A percentile compares a stretch with the other conserved stretches of the same genome.
Evolutionary conservation across 2,113 vertebrate genomes (phyloP).

Genomic region (Neodon shergylaensis): DNA sequence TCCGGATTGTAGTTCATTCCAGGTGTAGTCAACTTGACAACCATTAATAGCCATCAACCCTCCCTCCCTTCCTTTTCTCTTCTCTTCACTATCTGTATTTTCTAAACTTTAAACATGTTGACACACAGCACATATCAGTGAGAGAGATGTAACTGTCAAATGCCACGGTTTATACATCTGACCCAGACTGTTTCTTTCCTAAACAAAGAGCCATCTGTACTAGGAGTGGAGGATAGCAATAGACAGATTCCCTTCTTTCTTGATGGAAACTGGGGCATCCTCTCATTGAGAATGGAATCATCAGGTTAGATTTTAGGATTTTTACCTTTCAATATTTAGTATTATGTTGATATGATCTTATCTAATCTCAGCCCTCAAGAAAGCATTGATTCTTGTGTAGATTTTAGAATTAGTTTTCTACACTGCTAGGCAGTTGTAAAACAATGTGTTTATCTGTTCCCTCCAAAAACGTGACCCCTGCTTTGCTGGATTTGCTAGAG

Average conservation of each 20-base stretch:
- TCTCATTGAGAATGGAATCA: not conserved
- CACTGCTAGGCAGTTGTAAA: not conserved
- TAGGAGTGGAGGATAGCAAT: not conserved
- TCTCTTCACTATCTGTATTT: not conserved
- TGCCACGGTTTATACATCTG: not conserved
- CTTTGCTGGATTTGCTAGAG: not conserved
- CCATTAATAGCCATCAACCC: not conserved
- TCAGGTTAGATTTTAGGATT: not conserved
- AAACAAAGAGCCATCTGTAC: not conserved
- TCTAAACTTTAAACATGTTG: not conserved
- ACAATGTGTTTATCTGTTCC: not conserved
- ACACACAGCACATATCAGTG: not conserved
- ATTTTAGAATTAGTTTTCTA: constrained; percentile 28
- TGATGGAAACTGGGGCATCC: not conserved
- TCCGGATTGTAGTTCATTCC: not conserved
- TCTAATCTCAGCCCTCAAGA: constrained; percentile 32
- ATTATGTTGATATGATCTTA: not conserved
- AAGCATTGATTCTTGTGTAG: constrained; percentile 26
- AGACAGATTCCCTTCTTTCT: not conserved
- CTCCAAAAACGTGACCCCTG: not conserved
- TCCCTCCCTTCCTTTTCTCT: not conserved
- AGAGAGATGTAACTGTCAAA: not conserved
- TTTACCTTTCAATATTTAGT: not conserved
- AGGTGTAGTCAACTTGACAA: not conserved
- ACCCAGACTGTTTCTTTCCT: not conserved